phyloP scores from a whole-genome alignment of 1,140 invertebrate genomes.

The Trichonephila inaurata region DNA sequence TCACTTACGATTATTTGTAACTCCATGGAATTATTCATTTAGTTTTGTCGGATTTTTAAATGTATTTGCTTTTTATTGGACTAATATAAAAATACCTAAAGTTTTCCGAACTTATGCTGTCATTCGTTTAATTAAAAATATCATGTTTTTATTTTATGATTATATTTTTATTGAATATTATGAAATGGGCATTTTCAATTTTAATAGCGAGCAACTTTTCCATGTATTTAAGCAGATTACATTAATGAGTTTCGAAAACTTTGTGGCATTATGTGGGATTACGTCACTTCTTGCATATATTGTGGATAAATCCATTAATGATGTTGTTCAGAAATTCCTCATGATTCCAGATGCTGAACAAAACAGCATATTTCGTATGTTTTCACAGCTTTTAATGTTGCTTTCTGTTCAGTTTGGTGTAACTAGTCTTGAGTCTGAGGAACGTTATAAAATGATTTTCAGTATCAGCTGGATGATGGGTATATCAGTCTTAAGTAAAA shows the following conservation, averaged over 20 bases:
- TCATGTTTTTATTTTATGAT: conserved; percentile 69
- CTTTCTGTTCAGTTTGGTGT: conserved; percentile 95
- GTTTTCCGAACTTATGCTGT: conserved; percentile 94
- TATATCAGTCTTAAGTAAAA: conserved; percentile 92
- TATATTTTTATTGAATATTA: conserved; percentile 45
- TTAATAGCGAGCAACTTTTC: neutral
- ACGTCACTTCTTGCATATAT: conserved; percentile 93
- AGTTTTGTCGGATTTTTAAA: conserved; percentile 90
- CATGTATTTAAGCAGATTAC: conserved; percentile 84
- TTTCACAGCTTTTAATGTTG: conserved; percentile 97
- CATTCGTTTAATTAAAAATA: conserved; percentile 86
- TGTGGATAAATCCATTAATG: conserved; percentile 90
- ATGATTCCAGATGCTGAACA: conserved; percentile 92
- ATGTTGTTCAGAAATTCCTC: conserved; percentile 90
- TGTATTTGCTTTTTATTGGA: conserved; percentile 92
- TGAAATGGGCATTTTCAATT: conserved; percentile 38
- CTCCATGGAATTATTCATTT: conserved; percentile 86
- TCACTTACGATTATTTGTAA: conserved; percentile 86
- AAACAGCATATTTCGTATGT: conserved; percentile 92
- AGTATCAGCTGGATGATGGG: conserved; percentile 94
- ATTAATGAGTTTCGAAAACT: conserved; percentile 92
- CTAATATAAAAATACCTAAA: conserved; percentile 90
- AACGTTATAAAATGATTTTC: conserved; percentile 91
- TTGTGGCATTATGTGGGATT: conserved; percentile 93
- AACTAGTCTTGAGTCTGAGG: conserved; percentile 93